A percentile compares a stretch with the other conserved stretches of the same genome.
These are phyloP conservation scores for Enteromius unitaeniatus DNA, from an alignment of 2,797 vertebrate genomes.

Conservation along the genomic window DNA sequence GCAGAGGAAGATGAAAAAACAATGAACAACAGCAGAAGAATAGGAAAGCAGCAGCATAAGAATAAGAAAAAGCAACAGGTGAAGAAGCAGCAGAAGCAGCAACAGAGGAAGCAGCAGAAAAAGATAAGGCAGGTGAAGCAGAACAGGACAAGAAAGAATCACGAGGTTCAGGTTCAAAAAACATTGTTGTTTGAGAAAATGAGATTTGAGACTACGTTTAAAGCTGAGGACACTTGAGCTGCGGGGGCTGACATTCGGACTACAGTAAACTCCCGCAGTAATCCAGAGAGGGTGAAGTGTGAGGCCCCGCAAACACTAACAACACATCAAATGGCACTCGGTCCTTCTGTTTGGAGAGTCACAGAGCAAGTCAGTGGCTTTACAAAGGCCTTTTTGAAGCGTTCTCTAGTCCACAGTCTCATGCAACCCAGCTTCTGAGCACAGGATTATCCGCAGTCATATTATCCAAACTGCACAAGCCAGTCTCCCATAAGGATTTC, in stretches of 20 bases:
- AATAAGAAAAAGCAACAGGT: neutral
- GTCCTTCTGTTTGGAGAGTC: slow-evolving; percentile 31
- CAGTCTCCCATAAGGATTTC: slow-evolving; percentile 48
- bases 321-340: slow-evolving; percentile 32
- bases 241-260: neutral
- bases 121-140: neutral
- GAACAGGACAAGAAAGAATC: neutral
- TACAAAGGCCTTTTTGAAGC: slow-evolving; percentile 51
- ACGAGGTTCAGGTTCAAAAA: neutral
- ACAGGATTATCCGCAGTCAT: slow-evolving; percentile 52
- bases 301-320: slow-evolving; percentile 17
- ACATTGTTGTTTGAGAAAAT: neutral
- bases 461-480: slow-evolving; percentile 52
- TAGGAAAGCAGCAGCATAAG: neutral
- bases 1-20: neutral
- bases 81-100: neutral
- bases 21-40: neutral
- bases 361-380: slow-evolving; percentile 25
- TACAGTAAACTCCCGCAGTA: slow-evolving; percentile 45
- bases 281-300: slow-evolving; percentile 23
- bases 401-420: slow-evolving; percentile 30
- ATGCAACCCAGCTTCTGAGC: slow-evolving; percentile 50
- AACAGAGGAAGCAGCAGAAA: neutral
- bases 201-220: neutral
- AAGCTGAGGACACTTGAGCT: neutral